These are phyloP conservation scores for Anodontia alba DNA, from an alignment of 2,888 invertebrate species.

Conservation along the genomic window DNA sequence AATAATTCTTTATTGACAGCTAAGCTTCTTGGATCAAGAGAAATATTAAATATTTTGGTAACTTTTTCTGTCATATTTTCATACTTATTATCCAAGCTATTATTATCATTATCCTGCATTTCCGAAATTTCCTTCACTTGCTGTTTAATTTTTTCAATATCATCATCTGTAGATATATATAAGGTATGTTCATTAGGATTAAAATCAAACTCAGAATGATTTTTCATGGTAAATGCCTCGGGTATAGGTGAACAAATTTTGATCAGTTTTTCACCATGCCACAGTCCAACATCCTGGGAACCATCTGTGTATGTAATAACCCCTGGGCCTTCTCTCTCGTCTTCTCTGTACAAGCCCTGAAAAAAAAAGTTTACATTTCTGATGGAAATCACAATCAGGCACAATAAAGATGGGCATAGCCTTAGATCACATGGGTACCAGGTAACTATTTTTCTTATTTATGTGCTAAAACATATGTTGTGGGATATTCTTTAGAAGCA, in stretches of 20 bases:
- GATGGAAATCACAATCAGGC: too few species aligned
- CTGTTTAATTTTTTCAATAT: not conserved
- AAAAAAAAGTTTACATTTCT: too few species aligned
- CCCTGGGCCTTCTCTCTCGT: constrained; percentile 83
- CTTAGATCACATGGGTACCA: too few species aligned
- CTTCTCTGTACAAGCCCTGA: constrained; percentile 83
- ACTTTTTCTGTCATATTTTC: constrained; percentile 64
- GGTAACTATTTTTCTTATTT: too few species aligned
- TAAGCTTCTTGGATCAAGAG: constrained; percentile 78
- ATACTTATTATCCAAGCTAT: constrained; percentile 58
- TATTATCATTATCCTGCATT: not conserved
- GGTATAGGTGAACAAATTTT: constrained; percentile 75
- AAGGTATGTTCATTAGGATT: constrained; percentile 72
- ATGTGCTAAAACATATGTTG: too few species aligned
- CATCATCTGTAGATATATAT: constrained; percentile 61
- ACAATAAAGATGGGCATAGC: too few species aligned
- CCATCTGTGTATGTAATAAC: constrained; percentile 81
- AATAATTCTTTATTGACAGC: constrained; percentile 80
- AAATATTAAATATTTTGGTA: constrained; percentile 74
- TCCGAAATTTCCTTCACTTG: not conserved
- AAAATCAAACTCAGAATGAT: constrained; percentile 81
- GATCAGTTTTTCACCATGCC: constrained; percentile 82
- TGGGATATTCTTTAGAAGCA: too few species aligned
- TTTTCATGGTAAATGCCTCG: constrained; percentile 79
- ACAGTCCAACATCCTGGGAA: constrained; percentile 83